These are phyloP conservation scores for Cantharis rufa DNA, from an alignment of 2,888 invertebrate genomes.

Conservation along the genomic window DNA sequence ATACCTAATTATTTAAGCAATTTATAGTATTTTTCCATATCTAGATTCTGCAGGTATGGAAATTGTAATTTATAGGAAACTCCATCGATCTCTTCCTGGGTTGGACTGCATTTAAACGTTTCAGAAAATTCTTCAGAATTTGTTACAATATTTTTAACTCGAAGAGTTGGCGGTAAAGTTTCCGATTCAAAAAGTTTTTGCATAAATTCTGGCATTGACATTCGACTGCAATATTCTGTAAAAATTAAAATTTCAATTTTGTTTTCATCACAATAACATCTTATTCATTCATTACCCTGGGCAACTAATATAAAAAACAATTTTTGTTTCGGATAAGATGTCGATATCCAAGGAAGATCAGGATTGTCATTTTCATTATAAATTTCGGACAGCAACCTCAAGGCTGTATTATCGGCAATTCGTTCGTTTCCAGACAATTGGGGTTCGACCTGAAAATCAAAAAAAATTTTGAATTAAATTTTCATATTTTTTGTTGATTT, in stretches of 20 bases:
- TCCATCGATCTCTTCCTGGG: conserved; percentile 20
- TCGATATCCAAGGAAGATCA: conserved; percentile 38
- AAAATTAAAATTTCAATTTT: neutral
- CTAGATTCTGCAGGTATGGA: conserved; percentile 27
- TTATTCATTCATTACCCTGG: conserved; percentile 38
- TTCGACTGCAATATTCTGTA: conserved; percentile 41
- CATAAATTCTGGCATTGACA: conserved; percentile 36
- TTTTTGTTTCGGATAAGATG: conserved; percentile 35
- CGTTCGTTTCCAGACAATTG: conserved; percentile 34
- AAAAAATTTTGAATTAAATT: too few relatives aligned
- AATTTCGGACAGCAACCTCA: conserved; percentile 34
- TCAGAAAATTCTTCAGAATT: conserved; percentile 38
- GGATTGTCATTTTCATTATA: conserved; percentile 22
- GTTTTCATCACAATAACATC: neutral
- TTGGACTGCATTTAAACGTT: conserved; percentile 36
- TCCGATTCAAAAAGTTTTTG: conserved; percentile 38
- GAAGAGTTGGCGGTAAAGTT: conserved; percentile 37
- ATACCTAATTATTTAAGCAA: neutral
- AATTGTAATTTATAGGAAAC: conserved; percentile 33
- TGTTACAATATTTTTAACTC: conserved; percentile 39
- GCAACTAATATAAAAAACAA: conserved; percentile 40
- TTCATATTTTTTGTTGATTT: neutral
- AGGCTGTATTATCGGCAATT: conserved; percentile 41
- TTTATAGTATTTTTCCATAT: neutral
- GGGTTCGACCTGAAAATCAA: conserved; percentile 26